Evolutionary conservation across 2,113 vertebrate genomes (phyloP).

Genomic region (Psephotus haematonotus): DNA sequence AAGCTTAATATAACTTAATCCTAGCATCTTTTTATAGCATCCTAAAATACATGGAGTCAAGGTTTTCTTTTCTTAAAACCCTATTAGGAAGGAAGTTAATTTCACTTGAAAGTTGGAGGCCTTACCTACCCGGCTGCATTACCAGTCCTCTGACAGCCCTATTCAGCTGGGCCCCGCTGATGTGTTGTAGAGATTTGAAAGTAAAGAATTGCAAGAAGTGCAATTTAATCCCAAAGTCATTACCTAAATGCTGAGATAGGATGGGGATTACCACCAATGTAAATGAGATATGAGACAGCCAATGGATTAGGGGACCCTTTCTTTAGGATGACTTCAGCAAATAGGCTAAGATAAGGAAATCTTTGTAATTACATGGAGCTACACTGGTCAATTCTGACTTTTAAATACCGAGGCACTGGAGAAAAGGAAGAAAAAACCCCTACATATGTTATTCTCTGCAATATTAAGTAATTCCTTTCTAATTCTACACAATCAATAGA

Average conservation of each 20-base stretch:
- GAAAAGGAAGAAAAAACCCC: constrained; percentile 64
- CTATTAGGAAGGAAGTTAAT: constrained; percentile 64
- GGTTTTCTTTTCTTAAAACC: constrained; percentile 55
- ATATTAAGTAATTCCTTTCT: constrained; percentile 78
- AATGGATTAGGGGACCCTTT: constrained; percentile 77
- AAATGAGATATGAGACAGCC: constrained; percentile 85
- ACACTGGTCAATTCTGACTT: constrained; percentile 86
- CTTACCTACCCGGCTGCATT: constrained; percentile 25
- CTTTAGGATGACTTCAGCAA: constrained; percentile 82
- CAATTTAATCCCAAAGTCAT: constrained; percentile 82
- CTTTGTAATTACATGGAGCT: constrained; percentile 89
- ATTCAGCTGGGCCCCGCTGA: constrained; percentile 64
- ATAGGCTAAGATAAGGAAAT: constrained; percentile 87
- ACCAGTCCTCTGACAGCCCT: constrained; percentile 58
- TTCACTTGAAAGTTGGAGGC: constrained; percentile 36
- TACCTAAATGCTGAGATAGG: constrained; percentile 81
- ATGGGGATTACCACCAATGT: constrained; percentile 81
- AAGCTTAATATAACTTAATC: constrained; percentile 55
- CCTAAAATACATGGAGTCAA: not conserved
- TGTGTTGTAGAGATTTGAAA: constrained; percentile 72
- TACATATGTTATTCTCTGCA: constrained; percentile 78
- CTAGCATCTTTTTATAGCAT: not conserved
- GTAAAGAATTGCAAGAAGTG: constrained; percentile 81
- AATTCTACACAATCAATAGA: constrained; percentile 78
- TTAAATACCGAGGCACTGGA: constrained; percentile 77